phyloP scores from a whole-genome alignment of 2,888 invertebrate species.

The Ornithoptera priamus region DNA sequence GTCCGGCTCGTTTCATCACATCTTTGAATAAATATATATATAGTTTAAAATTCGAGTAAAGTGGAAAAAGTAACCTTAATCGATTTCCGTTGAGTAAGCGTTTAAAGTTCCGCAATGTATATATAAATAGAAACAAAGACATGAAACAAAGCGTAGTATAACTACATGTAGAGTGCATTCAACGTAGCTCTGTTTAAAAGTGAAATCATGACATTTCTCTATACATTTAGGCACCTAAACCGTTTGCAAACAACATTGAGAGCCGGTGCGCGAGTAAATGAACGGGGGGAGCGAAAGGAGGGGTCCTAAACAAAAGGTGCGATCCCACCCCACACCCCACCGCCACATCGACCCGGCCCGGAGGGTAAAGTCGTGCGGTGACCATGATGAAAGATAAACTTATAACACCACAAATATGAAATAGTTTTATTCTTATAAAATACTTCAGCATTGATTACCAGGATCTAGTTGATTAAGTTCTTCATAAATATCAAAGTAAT shows the following conservation, averaged over 20 bases:
- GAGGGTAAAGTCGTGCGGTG: slow-evolving; percentile 47
- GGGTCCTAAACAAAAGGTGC: slow-evolving; percentile 79
- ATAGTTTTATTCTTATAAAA: too few species aligned
- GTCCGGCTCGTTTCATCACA: too few species aligned
- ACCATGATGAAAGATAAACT: slow-evolving; percentile 33
- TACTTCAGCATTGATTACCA: too few species aligned
- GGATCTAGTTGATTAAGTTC: too few species aligned
- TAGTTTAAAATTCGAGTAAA: too few species aligned
- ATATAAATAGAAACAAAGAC: not conserved
- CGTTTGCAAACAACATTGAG: slow-evolving; percentile 75
- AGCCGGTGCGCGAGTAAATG: slow-evolving; percentile 68
- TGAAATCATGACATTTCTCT: slow-evolving; percentile 76
- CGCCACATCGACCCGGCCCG: slow-evolving; percentile 61
- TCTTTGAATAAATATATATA: too few species aligned
- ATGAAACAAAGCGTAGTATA: slow-evolving; percentile 4
- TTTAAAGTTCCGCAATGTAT: not conserved
- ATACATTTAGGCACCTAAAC: slow-evolving; percentile 77
- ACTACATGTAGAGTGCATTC: slow-evolving; percentile 13
- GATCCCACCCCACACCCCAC: slow-evolving; percentile 54
- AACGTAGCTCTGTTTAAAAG: slow-evolving; percentile 55
- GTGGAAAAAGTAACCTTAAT: not conserved
- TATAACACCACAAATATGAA: not conserved
- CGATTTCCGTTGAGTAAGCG: not conserved
- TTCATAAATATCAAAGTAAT: too few species aligned
- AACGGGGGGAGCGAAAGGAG: slow-evolving; percentile 49